A percentile compares a stretch with the other conserved stretches of the same genome.
Evolutionary conservation across 2,113 vertebrate genomes (phyloP).

Genomic region (Perca fluviatilis): DNA sequence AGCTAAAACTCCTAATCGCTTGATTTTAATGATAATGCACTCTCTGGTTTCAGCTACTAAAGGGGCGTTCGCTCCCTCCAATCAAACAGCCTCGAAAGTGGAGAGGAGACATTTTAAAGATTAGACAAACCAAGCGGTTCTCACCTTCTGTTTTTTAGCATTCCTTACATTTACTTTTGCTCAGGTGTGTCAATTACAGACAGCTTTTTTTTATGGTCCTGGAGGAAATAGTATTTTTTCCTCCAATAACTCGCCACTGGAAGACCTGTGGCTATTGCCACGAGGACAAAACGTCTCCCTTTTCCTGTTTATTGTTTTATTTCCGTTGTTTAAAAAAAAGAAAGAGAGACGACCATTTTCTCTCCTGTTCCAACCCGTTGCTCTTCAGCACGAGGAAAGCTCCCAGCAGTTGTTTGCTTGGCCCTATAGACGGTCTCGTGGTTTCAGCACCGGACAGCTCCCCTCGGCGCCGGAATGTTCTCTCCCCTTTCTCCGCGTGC

Average conservation of each 20-base stretch:
- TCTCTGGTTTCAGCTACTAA: slow-evolving; percentile 31
- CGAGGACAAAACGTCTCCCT: not conserved
- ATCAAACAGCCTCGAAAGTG: slow-evolving; percentile 38
- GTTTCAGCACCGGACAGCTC: slow-evolving; percentile 89
- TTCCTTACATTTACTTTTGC: not conserved
- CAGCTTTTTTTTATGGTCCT: not conserved
- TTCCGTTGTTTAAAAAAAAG: not conserved
- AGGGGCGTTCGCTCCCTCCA: slow-evolving; percentile 34
- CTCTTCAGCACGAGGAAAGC: slow-evolving; percentile 52
- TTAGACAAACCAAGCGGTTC: slow-evolving; percentile 21
- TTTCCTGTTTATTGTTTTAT: not conserved
- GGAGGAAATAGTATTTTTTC: not conserved
- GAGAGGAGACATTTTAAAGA: slow-evolving; percentile 51
- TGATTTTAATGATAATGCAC: not conserved
- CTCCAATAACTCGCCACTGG: not conserved
- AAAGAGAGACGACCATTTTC: not conserved
- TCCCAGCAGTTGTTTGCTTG: slow-evolving; percentile 11
- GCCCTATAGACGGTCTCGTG: slow-evolving; percentile 36
- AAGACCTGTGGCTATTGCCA: slow-evolving; percentile 42
- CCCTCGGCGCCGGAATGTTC: slow-evolving; percentile 16
- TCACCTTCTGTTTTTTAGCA: slow-evolving; percentile 19
- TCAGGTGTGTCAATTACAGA: not conserved
- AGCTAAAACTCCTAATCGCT: not conserved
- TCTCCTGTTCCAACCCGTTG: not conserved
- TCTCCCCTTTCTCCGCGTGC: not conserved